Base-by-base conservation (phyloP, 1,140 invertebrate species). In the Leptinotarsa defecta region DNA sequence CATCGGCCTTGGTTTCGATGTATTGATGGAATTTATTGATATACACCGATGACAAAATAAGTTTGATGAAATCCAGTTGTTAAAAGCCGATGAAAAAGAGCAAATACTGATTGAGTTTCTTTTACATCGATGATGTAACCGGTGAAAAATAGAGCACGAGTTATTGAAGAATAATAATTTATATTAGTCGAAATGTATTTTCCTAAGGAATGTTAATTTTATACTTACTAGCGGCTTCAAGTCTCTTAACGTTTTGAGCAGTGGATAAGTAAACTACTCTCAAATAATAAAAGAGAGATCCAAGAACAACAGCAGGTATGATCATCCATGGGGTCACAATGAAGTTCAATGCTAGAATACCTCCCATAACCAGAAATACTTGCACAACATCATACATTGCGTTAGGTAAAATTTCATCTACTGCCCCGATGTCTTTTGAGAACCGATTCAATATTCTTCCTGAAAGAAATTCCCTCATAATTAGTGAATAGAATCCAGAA, bases 371-470 rank as follows among this genome's bases (percentile, higher is more conserved):
- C 15, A 93, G 83, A 68, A 90, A 89, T 13, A 92, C 89, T 80
- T 91, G 90, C 3, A 95, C 87, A 70, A 94, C 92, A 84, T 98
- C 96, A 72, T 95, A 88, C 70, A 93, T 89, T 17, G 90, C 88
- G 63, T 88, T 86, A 70, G 96, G 96, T n/a, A 98, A 85, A 1
- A 93, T 83, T 85, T 98, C 96, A 83, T 98, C 96, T 78, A 97
- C 90, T 1, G 91, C 89, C 1, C 94, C 93, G 82, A 94, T 90
- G 78, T 94, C 93, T 85, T 93, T 94, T 1, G 92, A 91, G 78
- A 94, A 94, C 52, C 93, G 84, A 83, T 94, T 94, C 2, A 94
- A 83, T 19, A 94, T 93, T 65, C 92, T 84, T 22, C 78, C 78
- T 20, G 68, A 77, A 43, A 52, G 24, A 65, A 43, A 5, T 48